These are phyloP conservation scores for Micromesistius poutassou DNA, from an alignment of 2,797 vertebrate genomes.

Conservation along the genomic window DNA sequence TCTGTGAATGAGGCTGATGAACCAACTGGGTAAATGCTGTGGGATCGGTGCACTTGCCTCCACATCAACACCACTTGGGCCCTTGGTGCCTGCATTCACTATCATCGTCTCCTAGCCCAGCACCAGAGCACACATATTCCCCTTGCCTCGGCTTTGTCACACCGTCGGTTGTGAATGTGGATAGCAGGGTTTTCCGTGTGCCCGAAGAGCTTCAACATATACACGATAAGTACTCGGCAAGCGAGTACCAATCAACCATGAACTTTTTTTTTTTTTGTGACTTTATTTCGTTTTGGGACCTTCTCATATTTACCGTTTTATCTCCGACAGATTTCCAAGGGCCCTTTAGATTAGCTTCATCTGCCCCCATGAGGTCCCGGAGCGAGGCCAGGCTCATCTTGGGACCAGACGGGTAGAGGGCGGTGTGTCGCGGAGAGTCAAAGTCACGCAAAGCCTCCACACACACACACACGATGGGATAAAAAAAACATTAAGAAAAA, in stretches of 20 bases:
- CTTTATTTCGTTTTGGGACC: background rate
- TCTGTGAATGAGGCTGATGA: background rate
- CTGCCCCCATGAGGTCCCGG: conserved; percentile 11
- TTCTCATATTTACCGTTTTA: conserved; percentile 13
- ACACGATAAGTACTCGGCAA: too few relatives aligned
- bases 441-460: conserved; percentile 27
- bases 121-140: conserved; percentile 4
- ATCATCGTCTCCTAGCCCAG: conserved; percentile 14
- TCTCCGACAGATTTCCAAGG: conserved; percentile 29
- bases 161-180: background rate
- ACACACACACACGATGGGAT: conserved; percentile 11
- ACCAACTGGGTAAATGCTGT: conserved; percentile 10
- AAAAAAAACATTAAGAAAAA: conserved; percentile 7
- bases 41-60: background rate
- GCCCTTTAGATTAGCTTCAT: conserved; percentile 29
- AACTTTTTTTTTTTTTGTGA: too few relatives aligned
- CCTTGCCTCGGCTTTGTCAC: background rate
- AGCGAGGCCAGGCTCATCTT: conserved; percentile 20
- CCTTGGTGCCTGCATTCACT: conserved; percentile 49
- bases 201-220: too few relatives aligned
- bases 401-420: conserved; percentile 15
- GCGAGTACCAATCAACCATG: too few relatives aligned
- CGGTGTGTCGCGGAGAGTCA: conserved; percentile 32
- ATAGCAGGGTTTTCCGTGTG: background rate
- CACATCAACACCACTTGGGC: conserved; percentile 35